Base-by-base conservation (phyloP, 2,888 invertebrate species). In the Melinaea marsaeus region DNA sequence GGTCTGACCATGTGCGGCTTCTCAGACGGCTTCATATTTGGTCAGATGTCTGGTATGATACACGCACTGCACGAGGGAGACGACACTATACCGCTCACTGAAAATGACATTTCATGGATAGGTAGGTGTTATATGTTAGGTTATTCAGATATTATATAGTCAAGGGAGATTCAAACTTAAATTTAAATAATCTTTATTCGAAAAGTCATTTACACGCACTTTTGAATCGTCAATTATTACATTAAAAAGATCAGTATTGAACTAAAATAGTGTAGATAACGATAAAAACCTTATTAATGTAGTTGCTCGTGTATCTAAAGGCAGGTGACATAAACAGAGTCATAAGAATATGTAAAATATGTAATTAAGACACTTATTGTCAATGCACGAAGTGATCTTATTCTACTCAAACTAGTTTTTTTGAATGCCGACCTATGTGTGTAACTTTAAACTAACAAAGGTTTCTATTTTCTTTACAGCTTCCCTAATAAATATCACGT, bases 1-100 rank as follows among this genome's bases (percentile, higher is more conserved):
- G 67, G 72, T 0, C 54, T 72, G 33, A 58, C 61, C 11, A 58
- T 69, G 47, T 69, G 69, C 62, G 65, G 69, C 13, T 34, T 71
- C 22, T 70, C 70, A 7, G 69, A 68, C 63, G 71, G 71, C 13
- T 71, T 68, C 42, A 69, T 71, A 42, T 71, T 71, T 34, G 71
- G 71, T 4, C 71, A 71, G 54, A 68, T 70, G 65, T 71, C 71
- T 0, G 71, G 71, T 0, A 71, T 71, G 71, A 58, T 71, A n/a
- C 66, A 68, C 35, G 66, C 61, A 6, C 54, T 71, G 11, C 63
- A 54, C 0, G 46, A 42, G 6, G 59, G 67, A 48, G 56, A 67
- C 6, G 58, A 11, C 34, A 32, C 58, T 6, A 58, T 70, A 55
- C n/a, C 55, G n/a, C 54, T 71, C 22, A 59, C 42, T 4, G 62